Evolutionary conservation across 1,140 invertebrate species (phyloP), one percentile per base, ranked within the genome.

Genomic region (Condylostylus longicornis): DNA sequence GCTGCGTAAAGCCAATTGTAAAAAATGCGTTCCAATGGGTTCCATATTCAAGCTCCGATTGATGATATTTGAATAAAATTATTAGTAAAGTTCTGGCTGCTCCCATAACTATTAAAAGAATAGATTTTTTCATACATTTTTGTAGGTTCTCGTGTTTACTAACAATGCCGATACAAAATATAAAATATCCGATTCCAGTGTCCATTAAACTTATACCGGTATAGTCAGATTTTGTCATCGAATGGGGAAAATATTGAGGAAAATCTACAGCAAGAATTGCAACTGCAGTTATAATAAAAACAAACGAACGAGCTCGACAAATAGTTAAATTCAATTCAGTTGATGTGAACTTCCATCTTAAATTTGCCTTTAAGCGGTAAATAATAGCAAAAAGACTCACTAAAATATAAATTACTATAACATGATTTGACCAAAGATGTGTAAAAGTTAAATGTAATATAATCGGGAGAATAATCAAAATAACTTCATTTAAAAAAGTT

Each of bases 11-110:
- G 18, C 82, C 85, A 23, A 97, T 58, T 2, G 88, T 95, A 39
- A 94, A 77, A 54, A 96, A 97, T 56, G 97, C 97, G 61, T 98
- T 98, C 86, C 91, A 94, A 63, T 96, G 90, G 5, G 82, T 68
- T 3, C 93, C 94, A 68, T 97, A 98, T 55, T 97, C 94, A 5
- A 76, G 72, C 0, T 85, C 70, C 60, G 90, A 82, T 51, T 82
- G 76, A 37, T 88, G 79, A 61, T 97, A 97, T 38, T 82, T 70
- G 3, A 77, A 57, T 39, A 67, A 49, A 50, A 73, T 72, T 9
- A 79, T 63, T n/a, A 72, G 57, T 2, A 76, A 19, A 40, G 69
- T 74, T 48, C 91, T 68, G 0, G 65, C 53, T 3, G 84, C 38
- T 5, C 90, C 93, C 9, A 97, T 50, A 1, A 73, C 29, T 5